phyloP scores from a whole-genome alignment of 2,797 vertebrate genomes.

The Botia kubotai region DNA sequence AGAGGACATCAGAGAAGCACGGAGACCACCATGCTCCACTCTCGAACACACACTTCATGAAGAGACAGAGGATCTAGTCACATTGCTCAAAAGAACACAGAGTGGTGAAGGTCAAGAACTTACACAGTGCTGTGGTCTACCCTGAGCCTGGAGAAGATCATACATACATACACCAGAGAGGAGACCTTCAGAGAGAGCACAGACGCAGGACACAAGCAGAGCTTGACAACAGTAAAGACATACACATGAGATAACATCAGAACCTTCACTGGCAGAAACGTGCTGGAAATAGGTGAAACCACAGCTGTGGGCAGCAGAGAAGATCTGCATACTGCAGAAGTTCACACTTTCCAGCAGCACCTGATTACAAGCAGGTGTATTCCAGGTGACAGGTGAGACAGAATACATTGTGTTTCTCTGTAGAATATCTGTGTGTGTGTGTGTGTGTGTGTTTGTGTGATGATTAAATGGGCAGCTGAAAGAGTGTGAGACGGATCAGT shows the following conservation, averaged over 20 bases:
- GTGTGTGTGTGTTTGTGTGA: too few relatives aligned
- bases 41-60: not conserved
- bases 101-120: not conserved
- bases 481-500: too few relatives aligned
- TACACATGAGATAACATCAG: not conserved
- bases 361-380: not conserved
- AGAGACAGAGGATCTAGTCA: not conserved
- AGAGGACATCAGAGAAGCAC: not conserved
- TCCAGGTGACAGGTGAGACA: constrained; percentile 37
- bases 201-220: constrained; percentile 5
- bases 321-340: not conserved
- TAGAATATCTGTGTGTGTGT: not conserved
- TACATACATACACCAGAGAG: too few relatives aligned
- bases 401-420: not conserved
- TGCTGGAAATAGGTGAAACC: constrained; percentile 18
- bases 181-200: not conserved
- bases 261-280: not conserved
- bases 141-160: not conserved
- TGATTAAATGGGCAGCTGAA: too few relatives aligned
- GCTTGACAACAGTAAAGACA: not conserved
- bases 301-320: not conserved
- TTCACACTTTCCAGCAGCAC: not conserved
- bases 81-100: not conserved
- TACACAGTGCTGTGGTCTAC: not conserved
- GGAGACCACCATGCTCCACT: constrained; percentile 6